A percentile compares a stretch with the other conserved stretches of the same genome.
These are phyloP conservation scores for Ceyx margarethae DNA, from an alignment of 2,113 vertebrate species.

Conservation along the genomic window DNA sequence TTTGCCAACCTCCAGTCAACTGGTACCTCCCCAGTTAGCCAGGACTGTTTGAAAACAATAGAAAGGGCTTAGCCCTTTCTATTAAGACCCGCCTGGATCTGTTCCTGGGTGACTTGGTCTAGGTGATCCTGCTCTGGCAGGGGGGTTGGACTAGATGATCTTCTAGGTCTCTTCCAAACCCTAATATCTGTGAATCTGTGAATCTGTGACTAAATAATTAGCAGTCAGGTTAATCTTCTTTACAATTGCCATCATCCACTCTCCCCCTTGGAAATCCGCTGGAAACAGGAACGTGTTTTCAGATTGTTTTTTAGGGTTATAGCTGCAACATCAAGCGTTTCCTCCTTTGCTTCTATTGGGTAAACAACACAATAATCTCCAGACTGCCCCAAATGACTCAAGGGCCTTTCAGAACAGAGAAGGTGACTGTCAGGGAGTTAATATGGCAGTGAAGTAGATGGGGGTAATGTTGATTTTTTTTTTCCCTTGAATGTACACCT, in stretches of 20 bases:
- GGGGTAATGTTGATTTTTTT: not conserved
- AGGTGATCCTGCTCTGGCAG: not conserved
- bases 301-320: slow-evolving; percentile 30
- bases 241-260: slow-evolving; percentile 31
- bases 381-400: not conserved
- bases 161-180: too few relatives aligned
- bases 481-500: not conserved
- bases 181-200: too few relatives aligned
- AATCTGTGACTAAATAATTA: slow-evolving; percentile 59
- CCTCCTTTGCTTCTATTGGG: not conserved
- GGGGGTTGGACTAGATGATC: too few relatives aligned
- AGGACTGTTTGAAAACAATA: not conserved
- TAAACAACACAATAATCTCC: not conserved
- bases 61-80: not conserved
- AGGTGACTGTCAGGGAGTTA: not conserved
- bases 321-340: not conserved
- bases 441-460: not conserved
- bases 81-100: not conserved
- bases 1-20: too few relatives aligned
- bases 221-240: slow-evolving; percentile 61
- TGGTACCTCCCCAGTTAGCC: too few relatives aligned
- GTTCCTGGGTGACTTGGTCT: not conserved
- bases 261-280: slow-evolving; percentile 53
- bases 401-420: not conserved
- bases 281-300: slow-evolving; percentile 23